Conservation (phyloP, 2,113 vertebrate genomes). For the Dendropsophus ebraccatus region DNA sequence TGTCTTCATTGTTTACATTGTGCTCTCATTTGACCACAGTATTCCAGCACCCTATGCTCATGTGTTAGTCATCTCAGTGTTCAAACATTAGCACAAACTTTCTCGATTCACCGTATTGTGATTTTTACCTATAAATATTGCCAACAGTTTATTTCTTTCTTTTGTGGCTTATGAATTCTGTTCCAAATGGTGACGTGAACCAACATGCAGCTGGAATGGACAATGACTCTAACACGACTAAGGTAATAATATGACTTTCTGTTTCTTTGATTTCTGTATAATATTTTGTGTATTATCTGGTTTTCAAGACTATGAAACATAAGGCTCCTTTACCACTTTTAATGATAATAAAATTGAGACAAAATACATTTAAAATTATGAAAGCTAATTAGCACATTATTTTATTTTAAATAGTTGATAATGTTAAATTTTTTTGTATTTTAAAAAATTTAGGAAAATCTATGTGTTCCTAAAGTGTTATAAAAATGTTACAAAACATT, state of each 20-base stretch:
- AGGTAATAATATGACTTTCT: constrained; percentile 68
- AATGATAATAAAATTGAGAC: no score
- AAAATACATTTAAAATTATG: no score
- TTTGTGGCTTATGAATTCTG: constrained; percentile 9
- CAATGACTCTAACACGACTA: constrained; percentile 64
- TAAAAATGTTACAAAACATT: no score
- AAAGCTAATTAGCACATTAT: no score
- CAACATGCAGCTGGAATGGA: constrained; percentile 70
- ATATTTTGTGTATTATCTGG: not conserved
- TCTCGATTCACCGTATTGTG: constrained; percentile 64
- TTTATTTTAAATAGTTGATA: no score
- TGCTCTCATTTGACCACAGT: constrained; percentile 61
- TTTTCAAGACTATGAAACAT: no score
- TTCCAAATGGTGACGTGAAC: constrained; percentile 65
- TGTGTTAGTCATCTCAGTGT: constrained; percentile 56
- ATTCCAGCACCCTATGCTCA: constrained; percentile 65
- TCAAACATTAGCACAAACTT: constrained; percentile 64
- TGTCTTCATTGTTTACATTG: constrained; percentile 68
- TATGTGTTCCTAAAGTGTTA: no score
- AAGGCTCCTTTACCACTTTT: no score
- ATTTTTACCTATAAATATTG: constrained; percentile 73
- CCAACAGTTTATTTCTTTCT: not conserved
- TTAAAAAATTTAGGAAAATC: no score
- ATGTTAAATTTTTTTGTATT: no score
- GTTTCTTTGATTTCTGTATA: not conserved